These are phyloP conservation scores for Prietella phreatophila DNA, from an alignment of 2,113 vertebrate species.

Conservation along the genomic window DNA sequence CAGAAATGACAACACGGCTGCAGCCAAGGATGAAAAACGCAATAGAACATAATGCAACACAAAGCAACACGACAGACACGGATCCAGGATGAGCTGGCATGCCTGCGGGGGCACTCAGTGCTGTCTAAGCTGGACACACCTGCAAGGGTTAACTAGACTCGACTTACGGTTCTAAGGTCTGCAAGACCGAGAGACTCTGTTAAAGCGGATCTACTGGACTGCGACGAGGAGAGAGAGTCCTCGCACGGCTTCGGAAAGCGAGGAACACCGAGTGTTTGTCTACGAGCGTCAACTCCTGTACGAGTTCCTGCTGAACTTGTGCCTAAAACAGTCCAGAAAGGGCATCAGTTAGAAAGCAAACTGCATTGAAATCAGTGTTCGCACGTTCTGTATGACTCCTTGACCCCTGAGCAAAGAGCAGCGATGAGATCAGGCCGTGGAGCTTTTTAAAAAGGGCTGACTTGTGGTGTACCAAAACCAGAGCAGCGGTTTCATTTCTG, in stretches of 20 bases:
- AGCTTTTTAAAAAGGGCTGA: not conserved
- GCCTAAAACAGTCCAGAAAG: conserved; percentile 45
- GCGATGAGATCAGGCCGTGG: not conserved
- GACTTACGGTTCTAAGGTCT: conserved; percentile 49
- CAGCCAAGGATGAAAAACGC: not conserved
- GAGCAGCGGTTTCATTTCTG: conserved; percentile 53
- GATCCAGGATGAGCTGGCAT: not conserved
- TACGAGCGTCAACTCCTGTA: conserved; percentile 20
- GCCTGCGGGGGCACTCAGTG: conserved; percentile 10
- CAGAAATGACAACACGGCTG: conserved; percentile 3
- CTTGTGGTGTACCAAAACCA: conserved; percentile 50
- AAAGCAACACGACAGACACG: not conserved
- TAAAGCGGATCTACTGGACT: conserved; percentile 5
- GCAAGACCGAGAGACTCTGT: conserved; percentile 15
- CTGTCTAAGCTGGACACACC: conserved; percentile 13
- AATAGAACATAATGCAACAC: not conserved
- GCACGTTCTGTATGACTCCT: not conserved
- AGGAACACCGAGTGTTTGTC: conserved; percentile 3
- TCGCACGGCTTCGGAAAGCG: not conserved
- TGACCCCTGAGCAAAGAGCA: not conserved
- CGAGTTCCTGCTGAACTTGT: conserved; percentile 17
- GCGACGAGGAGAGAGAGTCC: conserved; percentile 25
- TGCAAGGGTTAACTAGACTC: not conserved
- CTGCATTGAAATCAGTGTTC: not conserved
- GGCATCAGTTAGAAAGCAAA: not conserved